Conservation (phyloP, 2,888 invertebrate genomes). For the Acanthopleura granulata region DNA sequence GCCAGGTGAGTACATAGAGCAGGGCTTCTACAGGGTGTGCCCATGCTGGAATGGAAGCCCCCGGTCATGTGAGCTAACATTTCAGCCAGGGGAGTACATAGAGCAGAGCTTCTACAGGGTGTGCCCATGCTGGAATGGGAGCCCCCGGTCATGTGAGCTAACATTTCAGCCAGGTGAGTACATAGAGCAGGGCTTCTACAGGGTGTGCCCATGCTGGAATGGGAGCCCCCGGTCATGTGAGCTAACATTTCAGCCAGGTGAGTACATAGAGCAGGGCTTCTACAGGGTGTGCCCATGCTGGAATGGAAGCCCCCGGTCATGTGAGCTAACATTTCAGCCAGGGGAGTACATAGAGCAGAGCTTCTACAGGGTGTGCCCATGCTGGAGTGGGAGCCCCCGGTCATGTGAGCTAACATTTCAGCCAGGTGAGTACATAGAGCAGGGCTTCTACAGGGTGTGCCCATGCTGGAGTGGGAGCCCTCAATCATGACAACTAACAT, state of each 20-base stretch:
- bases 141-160: conserved; percentile 79
- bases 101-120: conserved; percentile 89
- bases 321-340: conserved; percentile 61
- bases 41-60: conserved; percentile 83
- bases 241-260: conserved; percentile 63
- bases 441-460: conserved; percentile 87
- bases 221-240: conserved; percentile 87
- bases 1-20: conserved; percentile 49
- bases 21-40: conserved; percentile 75
- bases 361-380: conserved; percentile 79
- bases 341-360: conserved; percentile 75
- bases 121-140: conserved; percentile 80
- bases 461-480: conserved; percentile 84
- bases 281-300: conserved; percentile 76
- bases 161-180: conserved; percentile 62
- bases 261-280: conserved; percentile 79
- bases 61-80: conserved; percentile 75
- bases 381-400: conserved; percentile 90
- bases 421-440: conserved; percentile 53
- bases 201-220: conserved; percentile 73
- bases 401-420: conserved; percentile 69
- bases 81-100: conserved; percentile 58
- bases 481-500: conserved; percentile 75
- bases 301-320: conserved; percentile 92
- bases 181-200: conserved; percentile 90